These are phyloP conservation scores for Carabus problematicus DNA, from an alignment of 2,888 invertebrate genomes.

Conservation along the genomic window DNA sequence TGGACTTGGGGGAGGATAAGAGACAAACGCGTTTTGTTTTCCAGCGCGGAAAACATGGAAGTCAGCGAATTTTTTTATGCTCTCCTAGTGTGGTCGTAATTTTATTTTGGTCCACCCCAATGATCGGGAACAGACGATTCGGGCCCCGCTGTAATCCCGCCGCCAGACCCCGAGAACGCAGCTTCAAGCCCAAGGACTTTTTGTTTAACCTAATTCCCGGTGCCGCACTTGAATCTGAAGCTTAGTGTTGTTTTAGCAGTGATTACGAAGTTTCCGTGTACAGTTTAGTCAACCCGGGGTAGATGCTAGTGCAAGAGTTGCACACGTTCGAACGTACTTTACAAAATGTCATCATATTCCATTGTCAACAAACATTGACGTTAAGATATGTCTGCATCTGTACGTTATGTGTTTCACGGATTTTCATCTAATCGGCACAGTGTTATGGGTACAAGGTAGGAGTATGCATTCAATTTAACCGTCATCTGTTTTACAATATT, in stretches of 20 bases:
- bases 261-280: conserved; percentile 37
- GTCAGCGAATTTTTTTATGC: conserved; percentile 32
- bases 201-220: conserved; percentile 36
- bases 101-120: conserved; percentile 30
- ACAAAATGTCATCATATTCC: too few relatives aligned
- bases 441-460: too few relatives aligned
- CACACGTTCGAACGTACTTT: neutral
- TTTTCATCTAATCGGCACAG: too few relatives aligned
- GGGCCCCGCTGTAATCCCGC: conserved; percentile 17
- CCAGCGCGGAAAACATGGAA: conserved; percentile 20
- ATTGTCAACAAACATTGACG: too few relatives aligned
- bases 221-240: conserved; percentile 21
- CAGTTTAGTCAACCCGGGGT: conserved; percentile 30
- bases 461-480: too few relatives aligned
- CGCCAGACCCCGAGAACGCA: neutral
- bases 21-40: conserved; percentile 32
- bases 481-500: too few relatives aligned
- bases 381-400: too few relatives aligned
- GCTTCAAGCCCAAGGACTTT: conserved; percentile 5
- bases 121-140: conserved; percentile 16
- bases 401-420: too few relatives aligned
- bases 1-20: neutral
- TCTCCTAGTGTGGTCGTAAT: conserved; percentile 17
- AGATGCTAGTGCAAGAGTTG: too few relatives aligned
- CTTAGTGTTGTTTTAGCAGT: conserved; percentile 38